Percentiles rank a stretch among this genome's conserved stretches.
Conservation (phyloP, 2,113 vertebrate genomes). For the Malurus alboscapulatus region DNA sequence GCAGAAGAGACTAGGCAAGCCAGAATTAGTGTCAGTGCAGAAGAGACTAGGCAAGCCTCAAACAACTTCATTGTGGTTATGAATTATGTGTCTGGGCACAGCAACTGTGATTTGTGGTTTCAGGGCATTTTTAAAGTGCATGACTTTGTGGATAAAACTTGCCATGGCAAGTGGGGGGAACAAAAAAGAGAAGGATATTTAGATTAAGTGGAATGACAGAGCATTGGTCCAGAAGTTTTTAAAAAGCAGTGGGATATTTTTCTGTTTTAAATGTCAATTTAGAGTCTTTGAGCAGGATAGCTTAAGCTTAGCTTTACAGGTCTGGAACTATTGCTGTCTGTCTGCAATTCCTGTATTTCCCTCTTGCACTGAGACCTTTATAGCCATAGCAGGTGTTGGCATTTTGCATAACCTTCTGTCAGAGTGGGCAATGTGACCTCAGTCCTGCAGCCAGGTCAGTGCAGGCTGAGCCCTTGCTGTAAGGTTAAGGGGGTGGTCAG, state of each 20-base stretch:
- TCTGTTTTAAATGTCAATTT: neutral
- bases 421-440: neutral
- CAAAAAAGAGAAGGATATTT: neutral
- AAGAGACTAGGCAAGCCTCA: neutral
- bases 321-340: neutral
- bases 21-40: neutral
- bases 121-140: neutral
- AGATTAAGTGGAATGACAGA: neutral
- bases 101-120: neutral
- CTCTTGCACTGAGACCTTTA: neutral
- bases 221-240: neutral
- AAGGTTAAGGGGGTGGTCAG: neutral
- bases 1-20: neutral
- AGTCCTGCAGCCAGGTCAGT: neutral
- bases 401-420: neutral
- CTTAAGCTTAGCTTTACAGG: neutral
- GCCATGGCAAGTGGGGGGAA: accelerated
- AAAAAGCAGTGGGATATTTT: neutral
- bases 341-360: neutral
- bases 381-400: neutral
- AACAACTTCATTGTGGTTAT: neutral
- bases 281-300: neutral
- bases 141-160: neutral
- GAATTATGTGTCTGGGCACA: neutral
- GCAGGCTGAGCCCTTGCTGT: neutral